A percentile compares a stretch with the other conserved stretches of the same genome.
Conservation (phyloP, 2,113 vertebrate genomes). For the Anolis carolinensis region DNA sequence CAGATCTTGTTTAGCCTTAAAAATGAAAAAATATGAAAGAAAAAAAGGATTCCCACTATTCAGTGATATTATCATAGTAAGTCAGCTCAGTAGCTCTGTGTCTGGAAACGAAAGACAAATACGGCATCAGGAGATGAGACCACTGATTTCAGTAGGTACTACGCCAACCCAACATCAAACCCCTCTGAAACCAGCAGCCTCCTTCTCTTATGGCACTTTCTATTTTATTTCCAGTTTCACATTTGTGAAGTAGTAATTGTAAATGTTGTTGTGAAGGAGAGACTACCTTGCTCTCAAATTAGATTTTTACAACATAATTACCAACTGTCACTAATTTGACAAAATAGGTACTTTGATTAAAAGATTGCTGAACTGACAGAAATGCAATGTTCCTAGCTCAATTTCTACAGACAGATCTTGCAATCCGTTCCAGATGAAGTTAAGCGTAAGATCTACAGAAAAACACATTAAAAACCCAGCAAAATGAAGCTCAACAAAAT, state of each 20-base stretch:
- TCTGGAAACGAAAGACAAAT: too few species aligned
- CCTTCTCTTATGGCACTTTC: background rate
- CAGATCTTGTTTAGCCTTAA: too few species aligned
- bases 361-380: conserved; percentile 45
- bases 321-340: conserved; percentile 33
- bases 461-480: background rate
- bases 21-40: too few species aligned
- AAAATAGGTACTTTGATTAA: conserved; percentile 33
- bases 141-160: too few species aligned
- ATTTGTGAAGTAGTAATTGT: background rate
- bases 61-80: too few species aligned
- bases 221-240: conserved; percentile 18
- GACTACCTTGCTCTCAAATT: conserved; percentile 21
- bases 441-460: background rate
- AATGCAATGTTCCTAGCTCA: conserved; percentile 35
- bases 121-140: conserved; percentile 19
- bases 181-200: background rate
- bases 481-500: background rate
- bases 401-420: conserved; percentile 27
- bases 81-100: too few species aligned
- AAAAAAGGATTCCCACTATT: too few species aligned
- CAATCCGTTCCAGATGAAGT: background rate
- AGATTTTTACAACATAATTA: conserved; percentile 46
- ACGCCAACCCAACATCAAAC: background rate
- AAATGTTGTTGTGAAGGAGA: conserved; percentile 1